Base-by-base conservation (phyloP, 2,797 vertebrate species). In the Spinus pinus region DNA sequence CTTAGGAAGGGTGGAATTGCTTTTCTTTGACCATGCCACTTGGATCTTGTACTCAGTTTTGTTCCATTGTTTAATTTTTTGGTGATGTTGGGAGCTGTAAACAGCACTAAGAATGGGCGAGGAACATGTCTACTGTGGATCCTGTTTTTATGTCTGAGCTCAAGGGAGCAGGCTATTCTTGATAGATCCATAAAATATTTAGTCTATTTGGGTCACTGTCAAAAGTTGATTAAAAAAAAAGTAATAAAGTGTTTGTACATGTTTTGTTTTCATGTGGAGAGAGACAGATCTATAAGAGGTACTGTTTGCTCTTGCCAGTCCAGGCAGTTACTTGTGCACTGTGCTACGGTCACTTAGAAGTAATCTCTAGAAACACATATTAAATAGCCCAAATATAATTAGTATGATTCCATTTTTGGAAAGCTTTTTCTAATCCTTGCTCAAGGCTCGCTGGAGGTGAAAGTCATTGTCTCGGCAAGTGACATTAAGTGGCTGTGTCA, bases 381-480 rank as follows among this genome's bases (percentile, higher is more conserved):
- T 37, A 51, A 75, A 60, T 37, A 53, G 23, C 13, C 23, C 20
- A 19, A 46, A 16, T n/a, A 39, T n/a, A 27, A 39, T 46, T 20
- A 67, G 10, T 20, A 30, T 30, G 19, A n/a, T 28, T 47, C 30
- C 6, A 47, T 54, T 75, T 75, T n/a, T 13, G 10, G 28, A 51
- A 60, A 67, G 15, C 5, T 17, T 60, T 37, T n/a, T 54, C 53
- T 54, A n/a, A 54, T 23, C 13, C 7, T 67, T 60, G 15, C 28
- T 85, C 23, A n/a, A 9, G 7, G 20, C 30, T 51, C 39, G n/a
- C 23, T 53, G 39, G 16, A 75, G 19, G 39, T 60, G 41, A 53
- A 60, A 60, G 19, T 67, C 19, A 9, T 28, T 46, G 10, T 67
- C n/a, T 53, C 0, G 0, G 23, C 39, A 46, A 60, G n/a, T 16